Evolutionary conservation across 2,888 invertebrate genomes (phyloP), one percentile per base, ranked within the genome.

Genomic region (Patella depressa): DNA sequence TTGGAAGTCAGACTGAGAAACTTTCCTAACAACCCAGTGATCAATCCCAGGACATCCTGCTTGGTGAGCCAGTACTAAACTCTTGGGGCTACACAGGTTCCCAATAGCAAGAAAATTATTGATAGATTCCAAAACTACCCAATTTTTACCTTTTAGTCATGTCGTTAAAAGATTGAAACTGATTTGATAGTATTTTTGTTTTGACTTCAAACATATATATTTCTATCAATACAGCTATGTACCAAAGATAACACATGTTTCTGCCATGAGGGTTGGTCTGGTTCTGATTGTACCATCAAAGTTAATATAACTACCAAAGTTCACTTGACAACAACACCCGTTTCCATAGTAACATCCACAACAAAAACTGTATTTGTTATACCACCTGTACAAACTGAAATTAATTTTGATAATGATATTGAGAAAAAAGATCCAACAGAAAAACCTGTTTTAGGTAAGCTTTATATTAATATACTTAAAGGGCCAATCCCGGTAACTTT

Each of bases 211-310:
- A 34, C 2, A 5, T 34, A 34, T 34, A 34, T 34, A 3, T 34
- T 34, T 71, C 71, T 70, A 90, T 73, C 79, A 74, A 72, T 79
- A 3, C 93, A 98, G 98, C 94, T 95, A 79, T 99, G 98, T 92
- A 97, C 98, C 17, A 98, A 97, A 92, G 93, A 94, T 84, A 97
- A 97, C 93, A 95, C 95, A 88, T 99, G 99, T 92, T 96, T 95
- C 90, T 99, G 99, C 93, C 93, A 95, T 89, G 93, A 93, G 82
- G 98, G 97, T 24, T 92, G 91, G 91, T 83, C 83, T 4, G 91
- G 92, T 14, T 74, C 75, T 5, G 90, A 90, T 76, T 92, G 92
- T 83, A 88, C 86, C n/a, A 75, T 80, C 17, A 83, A 79, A 73
- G 75, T 83, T 11, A 86, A 86, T 65, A 78, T 82, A 17, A 84